Conservation (phyloP, 2,113 vertebrate species). For the Mobula hypostoma region DNA sequence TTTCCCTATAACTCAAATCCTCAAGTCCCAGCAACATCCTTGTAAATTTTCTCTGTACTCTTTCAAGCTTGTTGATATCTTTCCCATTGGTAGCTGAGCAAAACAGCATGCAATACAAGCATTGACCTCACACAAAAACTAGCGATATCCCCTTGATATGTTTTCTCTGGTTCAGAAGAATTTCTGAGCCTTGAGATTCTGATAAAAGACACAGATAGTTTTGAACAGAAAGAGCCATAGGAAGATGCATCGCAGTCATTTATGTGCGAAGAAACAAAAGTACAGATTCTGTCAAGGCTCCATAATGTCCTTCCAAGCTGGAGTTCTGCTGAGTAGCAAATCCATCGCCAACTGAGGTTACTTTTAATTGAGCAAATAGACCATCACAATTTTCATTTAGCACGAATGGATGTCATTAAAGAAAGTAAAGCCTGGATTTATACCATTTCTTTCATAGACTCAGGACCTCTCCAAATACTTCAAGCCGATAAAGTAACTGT, state of each 20-base stretch:
- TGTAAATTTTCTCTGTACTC: too few species aligned
- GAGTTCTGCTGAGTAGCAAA: background rate
- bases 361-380: conserved; percentile 17
- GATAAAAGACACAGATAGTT: background rate
- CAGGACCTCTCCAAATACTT: background rate
- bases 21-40: too few species aligned
- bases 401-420: background rate
- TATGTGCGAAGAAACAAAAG: background rate
- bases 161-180: too few species aligned
- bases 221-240: background rate
- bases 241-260: background rate
- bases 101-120: too few species aligned
- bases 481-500: background rate
- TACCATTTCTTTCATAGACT: background rate
- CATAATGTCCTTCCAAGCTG: background rate
- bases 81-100: too few species aligned
- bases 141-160: too few species aligned
- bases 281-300: background rate
- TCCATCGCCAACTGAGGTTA: background rate
- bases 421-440: background rate
- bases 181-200: background rate
- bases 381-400: background rate
- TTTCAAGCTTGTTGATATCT: too few species aligned
- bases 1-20: too few species aligned
- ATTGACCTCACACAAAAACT: too few species aligned